Evolutionary conservation across 2,113 vertebrate species (phyloP), one percentile per base, ranked within the genome.

Genomic region (Syrrhaptes paradoxus): DNA sequence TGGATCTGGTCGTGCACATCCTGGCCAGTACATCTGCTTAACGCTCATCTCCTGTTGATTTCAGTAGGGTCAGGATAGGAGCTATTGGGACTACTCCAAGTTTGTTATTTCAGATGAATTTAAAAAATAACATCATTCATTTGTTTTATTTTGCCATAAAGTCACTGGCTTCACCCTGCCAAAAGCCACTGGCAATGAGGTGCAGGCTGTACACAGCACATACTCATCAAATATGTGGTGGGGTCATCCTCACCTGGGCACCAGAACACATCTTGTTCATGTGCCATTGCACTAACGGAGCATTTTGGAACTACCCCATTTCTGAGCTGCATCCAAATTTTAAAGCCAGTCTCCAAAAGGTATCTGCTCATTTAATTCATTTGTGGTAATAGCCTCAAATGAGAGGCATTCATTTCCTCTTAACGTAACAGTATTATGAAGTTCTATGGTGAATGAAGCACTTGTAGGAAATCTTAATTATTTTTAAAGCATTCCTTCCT

Each of bases 351-450:
- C 85, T 96, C 67, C 67, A 59, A 96, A 95, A 95, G 82, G 87
- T 96, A 73, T 55, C 91, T 91, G 87, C 85, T 96, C 85, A 77
- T 95, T 95, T 94, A 91, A 94, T 96, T 96, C 68, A 88, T 94
- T 94, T 90, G 90, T 90, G 68, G 67, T 96, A 96, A 97, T 83
- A 91, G 68, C 59, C 82, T 91, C 67, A 80, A 93, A 94, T 67
- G 93, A 94, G 90, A 93, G 78, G 85, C 93, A 83, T 91, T 97
- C 74, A 85, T 96, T 94, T 94, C 81, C 90, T 85, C 85, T 85
- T 73, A 91, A 73, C 21, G 10, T 83, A 93, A 86, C 63, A 43
- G 9, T 76, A 85, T 88, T 71, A 90, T 63, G 63, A 90, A 95
- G 74, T 62, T 83, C 72, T 90, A 85, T 90, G 90, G 91, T 93